Evolutionary conservation across 2,888 invertebrate species (phyloP).

Genomic region (Diarsia mendica): DNA sequence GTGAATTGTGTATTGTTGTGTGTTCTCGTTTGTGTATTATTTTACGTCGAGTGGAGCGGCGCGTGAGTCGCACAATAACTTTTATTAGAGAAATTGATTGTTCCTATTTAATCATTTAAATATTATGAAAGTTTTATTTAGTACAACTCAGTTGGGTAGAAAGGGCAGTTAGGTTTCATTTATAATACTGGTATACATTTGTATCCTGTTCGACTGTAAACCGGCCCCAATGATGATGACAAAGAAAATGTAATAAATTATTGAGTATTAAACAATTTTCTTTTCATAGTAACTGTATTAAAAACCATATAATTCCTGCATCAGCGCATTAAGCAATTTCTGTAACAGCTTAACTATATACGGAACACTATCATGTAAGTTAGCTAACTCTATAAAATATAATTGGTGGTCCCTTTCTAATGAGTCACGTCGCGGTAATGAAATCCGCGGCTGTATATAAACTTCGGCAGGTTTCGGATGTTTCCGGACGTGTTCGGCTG

Average conservation of each 20-base stretch:
- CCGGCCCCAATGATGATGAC: background rate
- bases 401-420: conserved; percentile 20
- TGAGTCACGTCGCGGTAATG: conserved; percentile 46
- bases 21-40: conserved; percentile 11
- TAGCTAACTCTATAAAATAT: conserved; percentile 13
- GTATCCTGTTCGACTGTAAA: background rate
- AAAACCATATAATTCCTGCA: too few species aligned
- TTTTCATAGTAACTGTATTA: background rate
- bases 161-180: background rate
- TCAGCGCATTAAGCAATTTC: background rate
- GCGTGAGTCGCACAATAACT: conserved; percentile 6
- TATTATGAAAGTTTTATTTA: background rate
- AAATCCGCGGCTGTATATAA: conserved; percentile 41
- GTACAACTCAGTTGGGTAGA: background rate
- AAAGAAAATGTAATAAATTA: background rate
- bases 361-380: background rate
- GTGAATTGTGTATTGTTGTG: conserved; percentile 38
- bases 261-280: background rate
- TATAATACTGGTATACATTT: background rate
- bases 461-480: conserved; percentile 37
- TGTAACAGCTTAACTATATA: background rate
- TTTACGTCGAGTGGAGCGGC: background rate
- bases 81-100: conserved; percentile 13
- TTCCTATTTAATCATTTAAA: background rate
- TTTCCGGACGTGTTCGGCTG: conserved; percentile 36